Evolutionary conservation across 2,113 vertebrate genomes (phyloP), one percentile per base, ranked within the genome.

Genomic region (Misgurnus anguillicaudatus): DNA sequence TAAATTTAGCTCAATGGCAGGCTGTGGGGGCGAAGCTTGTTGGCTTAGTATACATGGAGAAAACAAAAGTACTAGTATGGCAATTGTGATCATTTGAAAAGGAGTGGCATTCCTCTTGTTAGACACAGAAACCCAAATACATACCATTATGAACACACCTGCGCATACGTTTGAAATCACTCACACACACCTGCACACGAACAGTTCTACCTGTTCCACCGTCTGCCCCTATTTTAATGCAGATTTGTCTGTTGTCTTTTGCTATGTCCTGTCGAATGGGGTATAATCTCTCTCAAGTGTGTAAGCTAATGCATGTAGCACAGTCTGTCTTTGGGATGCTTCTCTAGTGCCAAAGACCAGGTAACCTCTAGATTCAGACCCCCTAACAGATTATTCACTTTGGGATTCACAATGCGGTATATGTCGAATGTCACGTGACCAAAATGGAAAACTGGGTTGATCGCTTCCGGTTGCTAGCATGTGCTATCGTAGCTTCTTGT

Each of bases 151-250:
- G 58, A 19, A 62, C 14, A 74, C 71, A 74, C 57, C 48, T 17
- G 16, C n/a, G 14, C 75, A 42, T 38, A 42, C 10, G 36, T 58
- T 67, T 58, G 38, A 11, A 65, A 7, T 10, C 36, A 73, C 36
- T 42, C 16, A 45, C 16, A 67, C 64, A 67, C 31, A 67, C 14
- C 19, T 17, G 41, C 73, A 58, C 69, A 73, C 24, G 24, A 58
- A 75, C 65, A 79, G 51, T 24, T 73, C 42, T 66, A 86, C 79
- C 76, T 68, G 69, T 79, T 62, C 45, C 19, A 13, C 61, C 9
- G 47, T 51, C 63, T 66, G 42, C 31, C 31, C 62, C 41, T 63
- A 47, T 47, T 75, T 13, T 9, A 58, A 42, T 36, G 16, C 16
- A 57, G 24, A 39, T 53, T 58, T 53, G 53, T 31, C 10, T 42